A percentile compares a stretch with the other conserved stretches of the same genome.
phyloP scores from a whole-genome alignment of 2,113 vertebrate genomes.

The Chlorocebus sabaeus region DNA sequence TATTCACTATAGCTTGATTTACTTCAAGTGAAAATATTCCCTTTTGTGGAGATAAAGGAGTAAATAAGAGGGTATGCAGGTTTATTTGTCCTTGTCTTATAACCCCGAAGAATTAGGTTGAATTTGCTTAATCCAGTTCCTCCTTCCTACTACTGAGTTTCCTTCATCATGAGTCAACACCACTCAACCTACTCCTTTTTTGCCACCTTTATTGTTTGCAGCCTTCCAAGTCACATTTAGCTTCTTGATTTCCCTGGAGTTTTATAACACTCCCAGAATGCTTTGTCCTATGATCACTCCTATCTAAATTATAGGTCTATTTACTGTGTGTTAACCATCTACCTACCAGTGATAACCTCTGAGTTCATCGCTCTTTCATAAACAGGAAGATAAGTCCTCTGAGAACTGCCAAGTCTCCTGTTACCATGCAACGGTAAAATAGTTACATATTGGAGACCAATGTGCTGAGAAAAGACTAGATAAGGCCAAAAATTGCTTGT shows the following conservation, averaged over 20 bases:
- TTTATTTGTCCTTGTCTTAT: neutral
- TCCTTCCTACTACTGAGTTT: neutral
- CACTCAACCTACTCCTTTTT: neutral
- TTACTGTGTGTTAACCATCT: neutral
- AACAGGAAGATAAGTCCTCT: neutral
- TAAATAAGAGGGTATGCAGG: neutral
- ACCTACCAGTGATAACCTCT: neutral
- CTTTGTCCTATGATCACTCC: neutral
- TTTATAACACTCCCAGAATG: neutral
- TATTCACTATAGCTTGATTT: neutral
- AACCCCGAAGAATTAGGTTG: neutral
- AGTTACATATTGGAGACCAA: neutral
- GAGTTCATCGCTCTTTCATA: neutral
- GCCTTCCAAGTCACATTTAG: neutral
- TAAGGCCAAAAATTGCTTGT: neutral
- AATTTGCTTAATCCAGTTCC: neutral
- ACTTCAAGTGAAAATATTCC: neutral
- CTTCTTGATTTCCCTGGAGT: neutral
- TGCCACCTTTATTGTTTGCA: neutral
- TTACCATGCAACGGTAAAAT: neutral
- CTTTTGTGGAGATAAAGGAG: neutral
- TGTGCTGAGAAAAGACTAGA: neutral
- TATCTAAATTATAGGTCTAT: neutral
- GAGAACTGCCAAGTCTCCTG: neutral
- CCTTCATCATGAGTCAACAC: neutral